A percentile compares a stretch with the other conserved stretches of the same genome.
These are phyloP conservation scores for Pseudomugil tenellus DNA, from an alignment of 2,797 vertebrate species.

Conservation along the genomic window DNA sequence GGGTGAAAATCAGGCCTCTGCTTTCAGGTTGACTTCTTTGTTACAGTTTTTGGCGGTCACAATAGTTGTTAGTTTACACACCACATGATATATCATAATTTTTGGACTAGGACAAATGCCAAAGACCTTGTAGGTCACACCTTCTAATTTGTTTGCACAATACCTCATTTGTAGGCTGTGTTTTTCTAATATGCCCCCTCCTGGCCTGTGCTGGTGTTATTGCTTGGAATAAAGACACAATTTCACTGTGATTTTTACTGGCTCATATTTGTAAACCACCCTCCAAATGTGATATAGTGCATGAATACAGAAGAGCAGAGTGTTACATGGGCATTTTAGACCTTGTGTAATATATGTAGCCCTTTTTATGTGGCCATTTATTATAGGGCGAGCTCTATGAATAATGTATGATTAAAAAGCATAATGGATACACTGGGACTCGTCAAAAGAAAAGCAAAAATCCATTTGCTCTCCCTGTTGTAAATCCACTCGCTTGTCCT, in stretches of 20 bases:
- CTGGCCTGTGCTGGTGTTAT: slow-evolving; percentile 32
- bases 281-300: slow-evolving; percentile 60
- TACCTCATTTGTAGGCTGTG: slow-evolving; percentile 46
- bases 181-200: slow-evolving; percentile 50
- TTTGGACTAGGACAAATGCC: slow-evolving; percentile 37
- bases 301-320: slow-evolving; percentile 51
- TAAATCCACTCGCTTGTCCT: slow-evolving; percentile 82
- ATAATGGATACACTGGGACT: slow-evolving; percentile 84
- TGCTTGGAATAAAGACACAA: slow-evolving; percentile 41
- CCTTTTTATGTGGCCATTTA: slow-evolving; percentile 81
- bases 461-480: slow-evolving; percentile 82
- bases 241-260: slow-evolving; percentile 48
- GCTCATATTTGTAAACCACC: slow-evolving; percentile 61
- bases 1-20: slow-evolving; percentile 65
- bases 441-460: slow-evolving; percentile 84
- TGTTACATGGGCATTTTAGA: slow-evolving; percentile 74
- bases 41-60: slow-evolving; percentile 48
- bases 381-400: slow-evolving; percentile 78
- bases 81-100: slow-evolving; percentile 8
- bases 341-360: slow-evolving; percentile 78
- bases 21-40: slow-evolving; percentile 73
- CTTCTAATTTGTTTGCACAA: slow-evolving; percentile 53
- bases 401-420: slow-evolving; percentile 84
- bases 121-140: slow-evolving; percentile 45
- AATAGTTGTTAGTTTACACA: slow-evolving; percentile 41